Evolutionary conservation across 2,888 invertebrate genomes (phyloP).

Genomic region (Drosophila tanythrix): DNA sequence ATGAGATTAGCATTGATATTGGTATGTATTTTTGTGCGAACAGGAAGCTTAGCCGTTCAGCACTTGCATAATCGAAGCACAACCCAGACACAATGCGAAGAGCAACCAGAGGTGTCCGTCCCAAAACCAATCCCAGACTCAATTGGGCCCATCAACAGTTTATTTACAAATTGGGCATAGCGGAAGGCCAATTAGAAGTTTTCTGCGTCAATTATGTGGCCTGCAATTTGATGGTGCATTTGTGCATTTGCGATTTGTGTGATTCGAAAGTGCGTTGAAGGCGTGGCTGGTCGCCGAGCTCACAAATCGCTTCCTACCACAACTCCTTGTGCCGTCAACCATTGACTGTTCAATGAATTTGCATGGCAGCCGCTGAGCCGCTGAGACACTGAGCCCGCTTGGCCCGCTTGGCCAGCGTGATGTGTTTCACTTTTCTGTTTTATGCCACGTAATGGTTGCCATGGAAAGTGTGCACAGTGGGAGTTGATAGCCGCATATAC

Average conservation of each 20-base stretch:
- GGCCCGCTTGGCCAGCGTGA: conserved; percentile 64
- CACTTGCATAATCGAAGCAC: conserved; percentile 30
- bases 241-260: not conserved
- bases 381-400: conserved; percentile 63
- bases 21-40: conserved; percentile 48
- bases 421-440: conserved; percentile 50
- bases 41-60: conserved; percentile 24
- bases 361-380: conserved; percentile 46
- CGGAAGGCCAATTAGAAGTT: conserved; percentile 14
- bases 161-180: not conserved
- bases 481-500: conserved; percentile 25
- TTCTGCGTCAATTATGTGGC: not conserved
- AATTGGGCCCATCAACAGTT: not conserved
- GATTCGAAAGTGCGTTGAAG: conserved; percentile 10
- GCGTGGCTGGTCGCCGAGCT: conserved; percentile 35
- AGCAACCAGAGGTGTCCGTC: not conserved
- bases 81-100: conserved; percentile 35
- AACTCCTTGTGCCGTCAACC: conserved; percentile 49
- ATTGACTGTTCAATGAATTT: conserved; percentile 68
- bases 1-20: conserved; percentile 73
- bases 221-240: not conserved
- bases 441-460: conserved; percentile 45
- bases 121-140: not conserved
- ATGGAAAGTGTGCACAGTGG: conserved; percentile 56
- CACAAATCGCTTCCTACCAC: conserved; percentile 52